A percentile compares a stretch with the other conserved stretches of the same genome.
Conservation (phyloP, 2,888 invertebrate genomes). For the Oscheius sp. region DNA sequence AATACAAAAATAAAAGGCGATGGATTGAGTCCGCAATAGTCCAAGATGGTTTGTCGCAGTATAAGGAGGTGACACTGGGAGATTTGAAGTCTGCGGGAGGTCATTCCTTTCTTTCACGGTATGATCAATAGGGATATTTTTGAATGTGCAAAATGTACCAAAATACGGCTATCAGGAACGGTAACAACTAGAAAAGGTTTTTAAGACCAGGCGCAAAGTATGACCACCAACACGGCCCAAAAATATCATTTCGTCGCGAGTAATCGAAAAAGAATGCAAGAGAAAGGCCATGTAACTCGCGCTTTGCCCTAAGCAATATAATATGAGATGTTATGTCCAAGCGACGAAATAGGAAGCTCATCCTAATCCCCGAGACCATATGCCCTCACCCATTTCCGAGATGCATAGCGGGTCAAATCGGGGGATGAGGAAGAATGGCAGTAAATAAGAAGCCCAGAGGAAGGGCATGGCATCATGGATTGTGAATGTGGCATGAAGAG, state of each 20-base stretch:
- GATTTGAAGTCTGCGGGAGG: too few species aligned
- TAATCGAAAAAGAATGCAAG: neutral
- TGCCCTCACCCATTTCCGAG: slow-evolving; percentile 13
- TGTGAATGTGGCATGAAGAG: slow-evolving; percentile 32
- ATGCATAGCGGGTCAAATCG: slow-evolving; percentile 10
- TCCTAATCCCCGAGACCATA: slow-evolving; percentile 17
- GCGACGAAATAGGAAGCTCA: neutral
- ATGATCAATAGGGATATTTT: neutral
- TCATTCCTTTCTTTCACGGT: neutral
- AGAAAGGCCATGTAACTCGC: neutral
- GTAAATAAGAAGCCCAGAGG: slow-evolving; percentile 13
- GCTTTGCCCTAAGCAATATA: neutral
- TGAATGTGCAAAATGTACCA: neutral
- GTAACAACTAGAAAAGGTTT: too few species aligned
- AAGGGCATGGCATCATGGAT: slow-evolving; percentile 33
- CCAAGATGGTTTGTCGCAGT: too few species aligned
- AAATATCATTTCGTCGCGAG: neutral
- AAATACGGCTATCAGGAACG: neutral
- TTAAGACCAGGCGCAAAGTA: too few species aligned
- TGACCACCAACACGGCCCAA: too few species aligned
- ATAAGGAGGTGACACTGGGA: neutral
- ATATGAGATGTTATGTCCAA: neutral
- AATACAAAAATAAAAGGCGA: too few species aligned
- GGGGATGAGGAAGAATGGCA: slow-evolving; percentile 8
- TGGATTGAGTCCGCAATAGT: too few species aligned